Base-by-base conservation (phyloP, 1,140 invertebrate species). In the Aphelenchoides fujianensis region DNA sequence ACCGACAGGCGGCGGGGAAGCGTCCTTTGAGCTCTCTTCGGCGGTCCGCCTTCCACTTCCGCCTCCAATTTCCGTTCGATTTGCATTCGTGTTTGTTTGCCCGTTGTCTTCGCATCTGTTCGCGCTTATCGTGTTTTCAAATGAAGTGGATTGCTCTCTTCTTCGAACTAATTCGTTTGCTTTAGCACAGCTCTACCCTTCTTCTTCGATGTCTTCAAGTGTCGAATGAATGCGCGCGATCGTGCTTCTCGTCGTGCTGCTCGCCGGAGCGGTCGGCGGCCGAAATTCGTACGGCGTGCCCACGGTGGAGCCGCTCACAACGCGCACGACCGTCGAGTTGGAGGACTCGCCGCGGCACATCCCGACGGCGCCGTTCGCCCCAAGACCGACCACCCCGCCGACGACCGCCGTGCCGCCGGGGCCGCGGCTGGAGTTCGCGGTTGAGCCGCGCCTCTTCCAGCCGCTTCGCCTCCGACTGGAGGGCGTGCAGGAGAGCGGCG, bases 391-490 rank as follows among this genome's bases (percentile, higher is more conserved):
- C 23, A 16, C 41, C 12, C 12, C 41, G 41, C 12, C 41, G 41
- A 48, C 41, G 23, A 48, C 41, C 12, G 12, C 12, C 12, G 23
- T 23, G 41, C 12, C 12, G 23, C 12, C 12, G 41, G 12, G 23
- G 41, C 41, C 41, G 41, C 12, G 41, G 12, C 23, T 61, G n/a
- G 27, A 61, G 16, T 61, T 61, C 31, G 59, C 31, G 16, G 59
- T 19, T 16, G 31, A n/a, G n/a, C 59, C 59, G n/a, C 59, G 27
- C n/a, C 31, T 61, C 2, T 61, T 61, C 2, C n/a, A 61, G 36
- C 59, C 59, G 59, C 19, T 61, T 16, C n/a, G 59, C 19, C n/a
- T 61, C 36, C 59, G 59, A 19, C 30, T 31, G 27, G 31, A 19
- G 31, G 59, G 59, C 36, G n/a, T 61, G 16, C 27, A 61, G n/a